A percentile compares a stretch with the other conserved stretches of the same genome.
These are phyloP conservation scores for Pocillopora damicornis DNA, from an alignment of 64 coral and sea anemone genomes.

Conservation along the genomic window DNA sequence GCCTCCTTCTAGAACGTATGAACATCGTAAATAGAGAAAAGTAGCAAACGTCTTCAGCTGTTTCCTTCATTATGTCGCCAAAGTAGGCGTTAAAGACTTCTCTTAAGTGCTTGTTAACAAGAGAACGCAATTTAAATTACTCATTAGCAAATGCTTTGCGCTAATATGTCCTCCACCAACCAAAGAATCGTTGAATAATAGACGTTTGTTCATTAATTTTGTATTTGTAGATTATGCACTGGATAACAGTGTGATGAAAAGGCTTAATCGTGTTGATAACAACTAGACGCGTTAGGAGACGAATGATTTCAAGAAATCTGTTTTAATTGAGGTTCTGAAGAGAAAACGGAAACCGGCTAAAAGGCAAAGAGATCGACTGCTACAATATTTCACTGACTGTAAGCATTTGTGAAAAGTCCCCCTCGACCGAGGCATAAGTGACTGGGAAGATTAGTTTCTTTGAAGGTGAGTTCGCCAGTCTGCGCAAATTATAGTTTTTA, in stretches of 20 bases:
- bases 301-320: neutral
- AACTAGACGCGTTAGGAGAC: neutral
- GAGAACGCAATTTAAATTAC: neutral
- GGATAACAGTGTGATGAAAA: neutral
- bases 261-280: neutral
- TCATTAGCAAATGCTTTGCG: slow-evolving; percentile 6
- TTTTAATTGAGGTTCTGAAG: neutral
- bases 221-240: neutral
- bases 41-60: neutral
- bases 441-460: neutral
- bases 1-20: neutral
- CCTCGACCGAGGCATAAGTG: neutral
- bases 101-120: slow-evolving; percentile 9
- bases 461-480: neutral
- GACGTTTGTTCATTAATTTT: slow-evolving; percentile 2
- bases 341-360: neutral
- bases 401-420: neutral
- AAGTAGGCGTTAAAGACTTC: neutral
- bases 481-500: too few species aligned
- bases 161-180: neutral
- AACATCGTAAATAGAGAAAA: neutral
- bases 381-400: neutral
- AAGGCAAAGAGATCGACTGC: neutral
- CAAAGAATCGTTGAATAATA: neutral
- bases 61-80: neutral